Conservation (phyloP, 2,113 vertebrate species). For the Callipepla squamata region DNA sequence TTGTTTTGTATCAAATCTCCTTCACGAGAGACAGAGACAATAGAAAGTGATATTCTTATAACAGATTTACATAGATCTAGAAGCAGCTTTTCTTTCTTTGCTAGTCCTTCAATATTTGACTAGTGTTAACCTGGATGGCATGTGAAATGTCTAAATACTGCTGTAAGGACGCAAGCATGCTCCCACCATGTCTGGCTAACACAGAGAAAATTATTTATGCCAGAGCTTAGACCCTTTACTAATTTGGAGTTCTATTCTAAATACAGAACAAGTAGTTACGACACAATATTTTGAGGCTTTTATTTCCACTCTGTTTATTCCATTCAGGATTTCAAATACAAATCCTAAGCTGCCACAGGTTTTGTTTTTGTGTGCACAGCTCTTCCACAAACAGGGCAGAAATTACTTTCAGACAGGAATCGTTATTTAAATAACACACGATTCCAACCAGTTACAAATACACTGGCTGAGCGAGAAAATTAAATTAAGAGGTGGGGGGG, state of each 20-base stretch:
- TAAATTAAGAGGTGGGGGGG: background rate
- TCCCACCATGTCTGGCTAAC: background rate
- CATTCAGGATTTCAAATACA: slow-evolving; percentile 58
- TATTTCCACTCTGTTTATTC: slow-evolving; percentile 59
- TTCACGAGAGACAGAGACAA: background rate
- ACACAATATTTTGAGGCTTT: slow-evolving; percentile 50
- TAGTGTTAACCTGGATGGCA: background rate
- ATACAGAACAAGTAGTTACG: slow-evolving; percentile 51
- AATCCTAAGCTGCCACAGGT: slow-evolving; percentile 36
- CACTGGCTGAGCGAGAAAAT: slow-evolving; percentile 27
- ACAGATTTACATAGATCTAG: background rate
- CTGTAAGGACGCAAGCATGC: background rate
- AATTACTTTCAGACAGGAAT: slow-evolving; percentile 60
- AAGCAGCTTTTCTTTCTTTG: background rate
- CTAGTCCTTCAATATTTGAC: background rate
- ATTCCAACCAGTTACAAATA: slow-evolving; percentile 35
- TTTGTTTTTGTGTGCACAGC: slow-evolving; percentile 47
- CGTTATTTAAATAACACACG: slow-evolving; percentile 46
- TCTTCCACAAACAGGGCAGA: slow-evolving; percentile 47
- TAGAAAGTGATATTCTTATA: background rate
- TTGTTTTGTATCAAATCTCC: background rate
- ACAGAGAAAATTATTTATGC: background rate
- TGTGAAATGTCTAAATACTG: background rate
- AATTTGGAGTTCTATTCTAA: slow-evolving; percentile 49
- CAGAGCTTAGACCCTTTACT: slow-evolving; percentile 16